phyloP scores from a whole-genome alignment of 2,888 invertebrate genomes.

The Caenorhabditis plicata region DNA sequence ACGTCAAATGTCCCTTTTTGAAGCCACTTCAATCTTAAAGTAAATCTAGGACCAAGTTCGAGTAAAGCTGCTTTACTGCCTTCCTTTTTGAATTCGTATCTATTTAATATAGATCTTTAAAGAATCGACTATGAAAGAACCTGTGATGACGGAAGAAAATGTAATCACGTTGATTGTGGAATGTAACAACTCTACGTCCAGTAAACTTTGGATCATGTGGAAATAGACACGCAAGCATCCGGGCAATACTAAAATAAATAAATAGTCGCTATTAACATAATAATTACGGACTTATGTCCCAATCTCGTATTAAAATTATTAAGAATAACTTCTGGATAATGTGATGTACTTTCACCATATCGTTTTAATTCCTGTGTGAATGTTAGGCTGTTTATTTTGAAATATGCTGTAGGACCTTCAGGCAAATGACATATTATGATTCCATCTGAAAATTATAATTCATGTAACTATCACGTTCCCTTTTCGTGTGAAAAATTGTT shows the following conservation, averaged over 20 bases:
- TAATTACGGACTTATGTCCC: conserved; percentile 74
- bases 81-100: conserved; percentile 81
- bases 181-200: conserved; percentile 88
- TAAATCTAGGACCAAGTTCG: conserved; percentile 96
- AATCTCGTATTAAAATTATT: conserved; percentile 93
- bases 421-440: conserved; percentile 90
- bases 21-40: conserved; percentile 83
- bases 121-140: conserved; percentile 66
- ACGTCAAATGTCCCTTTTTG: conserved; percentile 97
- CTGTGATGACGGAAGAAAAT: conserved; percentile 97
- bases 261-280: background rate
- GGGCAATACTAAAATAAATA: conserved; percentile 33
- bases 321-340: conserved; percentile 90
- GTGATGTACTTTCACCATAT: conserved; percentile 71
- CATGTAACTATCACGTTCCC: no score
- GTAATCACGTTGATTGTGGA: conserved; percentile 98
- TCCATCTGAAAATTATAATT: conserved; percentile 76
- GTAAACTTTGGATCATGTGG: conserved; percentile 93
- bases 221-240: conserved; percentile 83
- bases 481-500: no score
- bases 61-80: conserved; percentile 76
- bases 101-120: conserved; percentile 63
- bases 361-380: conserved; percentile 81
- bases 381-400: conserved; percentile 87
- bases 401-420: conserved; percentile 93